Percentiles rank a stretch among this genome's conserved stretches.
Evolutionary conservation across 2,113 vertebrate species (phyloP).

Genomic region (Corythoichthys haematopterus): DNA sequence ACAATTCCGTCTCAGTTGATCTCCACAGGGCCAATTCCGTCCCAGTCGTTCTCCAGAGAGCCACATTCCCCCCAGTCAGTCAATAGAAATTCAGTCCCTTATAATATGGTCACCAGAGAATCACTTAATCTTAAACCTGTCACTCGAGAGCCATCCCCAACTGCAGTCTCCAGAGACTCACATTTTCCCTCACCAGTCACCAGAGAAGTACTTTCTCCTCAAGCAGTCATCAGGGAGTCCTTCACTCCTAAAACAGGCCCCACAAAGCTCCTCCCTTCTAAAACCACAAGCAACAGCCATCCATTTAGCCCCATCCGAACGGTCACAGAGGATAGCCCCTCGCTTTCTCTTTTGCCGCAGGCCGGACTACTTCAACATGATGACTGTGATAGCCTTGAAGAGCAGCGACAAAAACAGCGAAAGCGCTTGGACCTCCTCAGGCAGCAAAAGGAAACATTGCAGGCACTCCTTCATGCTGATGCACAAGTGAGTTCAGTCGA

Average conservation of each 20-base stretch:
- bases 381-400: conserved; percentile 51
- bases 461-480: conserved; percentile 58
- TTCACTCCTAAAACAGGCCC: background rate
- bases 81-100: too few species aligned
- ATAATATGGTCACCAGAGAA: background rate
- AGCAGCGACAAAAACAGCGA: conserved; percentile 18
- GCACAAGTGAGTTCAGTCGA: conserved; percentile 59
- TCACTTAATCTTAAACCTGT: background rate
- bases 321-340: background rate
- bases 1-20: background rate
- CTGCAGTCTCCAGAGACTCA: background rate
- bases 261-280: background rate
- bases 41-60: background rate
- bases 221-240: background rate
- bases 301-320: conserved; percentile 1
- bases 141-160: background rate
- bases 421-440: conserved; percentile 41
- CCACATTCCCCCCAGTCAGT: background rate
- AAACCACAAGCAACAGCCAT: background rate
- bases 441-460: conserved; percentile 42
- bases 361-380: background rate
- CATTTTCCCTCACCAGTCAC: background rate
- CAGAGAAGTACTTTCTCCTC: background rate
- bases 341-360: conserved; percentile 3
- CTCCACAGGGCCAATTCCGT: background rate